These are phyloP conservation scores for Saxidomus purpurata DNA, from an alignment of 1,140 invertebrate species.

Conservation along the genomic window DNA sequence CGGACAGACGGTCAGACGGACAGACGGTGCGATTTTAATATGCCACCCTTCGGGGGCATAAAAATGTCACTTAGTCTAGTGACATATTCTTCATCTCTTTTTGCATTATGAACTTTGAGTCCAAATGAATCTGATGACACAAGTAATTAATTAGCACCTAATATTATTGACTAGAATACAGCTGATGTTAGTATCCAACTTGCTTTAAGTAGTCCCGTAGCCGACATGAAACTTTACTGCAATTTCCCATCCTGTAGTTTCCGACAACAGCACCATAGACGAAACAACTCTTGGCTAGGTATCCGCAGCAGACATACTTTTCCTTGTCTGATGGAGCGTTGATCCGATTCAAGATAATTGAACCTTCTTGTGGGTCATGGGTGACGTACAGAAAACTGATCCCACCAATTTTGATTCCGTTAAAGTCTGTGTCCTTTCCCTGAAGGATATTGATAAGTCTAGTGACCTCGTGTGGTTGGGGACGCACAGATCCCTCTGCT, in stretches of 20 bases:
- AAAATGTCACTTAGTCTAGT: too few relatives aligned
- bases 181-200: constrained; percentile 46
- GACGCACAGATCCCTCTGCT: constrained; percentile 17
- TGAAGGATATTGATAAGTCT: constrained; percentile 51
- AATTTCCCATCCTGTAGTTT: constrained; percentile 60
- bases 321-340: constrained; percentile 46
- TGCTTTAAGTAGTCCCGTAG: constrained; percentile 57
- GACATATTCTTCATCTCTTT: too few relatives aligned
- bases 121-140: constrained; percentile 7
- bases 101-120: not conserved
- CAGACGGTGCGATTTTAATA: too few relatives aligned
- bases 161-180: constrained; percentile 4
- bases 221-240: constrained; percentile 53
- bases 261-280: constrained; percentile 44
- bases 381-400: constrained; percentile 57
- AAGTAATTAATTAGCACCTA: constrained; percentile 31
- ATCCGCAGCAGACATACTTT: constrained; percentile 49
- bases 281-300: constrained; percentile 45
- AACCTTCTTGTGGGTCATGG: constrained; percentile 48
- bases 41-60: too few relatives aligned
- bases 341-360: constrained; percentile 51
- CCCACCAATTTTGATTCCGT: constrained; percentile 51
- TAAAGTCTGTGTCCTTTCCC: constrained; percentile 62
- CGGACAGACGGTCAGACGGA: too few relatives aligned
- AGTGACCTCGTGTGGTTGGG: constrained; percentile 34